Evolutionary conservation across 2,797 vertebrate species (phyloP), one percentile per base, ranked within the genome.

Genomic region (Fratercula arctica): DNA sequence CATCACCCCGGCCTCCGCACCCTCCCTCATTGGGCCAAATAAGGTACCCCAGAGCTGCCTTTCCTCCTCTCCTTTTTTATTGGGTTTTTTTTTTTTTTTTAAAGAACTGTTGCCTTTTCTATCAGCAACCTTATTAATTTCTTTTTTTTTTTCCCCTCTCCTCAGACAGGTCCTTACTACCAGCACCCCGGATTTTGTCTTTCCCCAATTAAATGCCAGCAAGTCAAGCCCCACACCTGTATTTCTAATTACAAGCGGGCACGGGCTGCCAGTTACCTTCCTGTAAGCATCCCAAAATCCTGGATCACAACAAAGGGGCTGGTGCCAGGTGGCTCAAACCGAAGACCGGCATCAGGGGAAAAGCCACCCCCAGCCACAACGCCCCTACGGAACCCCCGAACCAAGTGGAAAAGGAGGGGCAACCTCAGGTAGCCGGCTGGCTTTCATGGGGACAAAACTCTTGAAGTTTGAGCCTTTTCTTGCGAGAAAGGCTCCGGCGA

Each of bases 301-400:
- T 16, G 16, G 45, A 57, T 60, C 56, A 9, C 56, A 85, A 90
- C 89, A 85, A 87, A 88, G 51, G 28, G 29, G 29, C 25, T 43
- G 21, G 21, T 39, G 50, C 77, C 1, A 16, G 4, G 48, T 17
- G 54, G 35, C 75, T 33, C 73, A 61, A 84, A 72, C n/a, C 1
- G 0, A 56, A 51, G 25, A 35, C 9, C 21, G 53, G 0, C 41
- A 46, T 28, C 16, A 1, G 15, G 25, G 41, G 10, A 48, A 16
- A 57, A 37, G 14, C 78, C 5, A 8, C 6, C 6, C 31, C 8
- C 56, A 20, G 37, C n/a, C 53, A 20, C 67, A 21, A 15, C 29
- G 20, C 18, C 13, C 54, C 46, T 11, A 23, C 33, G 1, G 1
- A 61, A 50, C 19, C 43, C 59, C 61, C 7, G 23, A 68, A 57